Evolutionary conservation across 2,888 invertebrate genomes (phyloP), one percentile per base, ranked within the genome.

Genomic region (Trichogramma dendrolimi): DNA sequence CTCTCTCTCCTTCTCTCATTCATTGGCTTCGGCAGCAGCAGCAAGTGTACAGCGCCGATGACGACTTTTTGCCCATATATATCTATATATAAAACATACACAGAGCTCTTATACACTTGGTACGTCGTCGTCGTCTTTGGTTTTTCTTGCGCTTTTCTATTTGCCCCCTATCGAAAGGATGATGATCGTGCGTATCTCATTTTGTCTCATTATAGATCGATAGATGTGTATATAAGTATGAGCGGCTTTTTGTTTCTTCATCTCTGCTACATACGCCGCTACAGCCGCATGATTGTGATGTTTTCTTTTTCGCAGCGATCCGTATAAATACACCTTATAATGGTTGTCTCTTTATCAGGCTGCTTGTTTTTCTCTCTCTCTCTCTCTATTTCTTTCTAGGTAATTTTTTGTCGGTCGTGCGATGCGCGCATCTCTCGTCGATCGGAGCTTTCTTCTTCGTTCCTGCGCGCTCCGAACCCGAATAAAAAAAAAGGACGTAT

Each of bases 191-290:
- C 6, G 39, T 11, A 43, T 51, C 56, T 58, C 53, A 61, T 61
- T 54, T 41, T 38, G 43, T 48, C n/a, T 61, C 57, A 61, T 61
- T 58, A 58, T 54, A 57, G 44, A 57, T 53, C 57, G 57, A 57
- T 61, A 27, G 27, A 27, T 3, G 27, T 27, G 27, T 27, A 27
- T 27, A 27, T 27, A 27, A 27, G 27, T 27, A 27, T 2, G 27
- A 27, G 27, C 27, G 38, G 43, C 46, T 39, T 4, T 40, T 14
- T 53, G 54, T 54, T 58, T 54, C 46, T 55, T 40, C 40, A 27
- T 6, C 39, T 14, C 49, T 42, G 10, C 42, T 43, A 14, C 53
- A 27, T 42, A 27, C 54, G 14, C 10, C 10, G 49, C 49, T 38
- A 42, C 40, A 56, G 42, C 41, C 42, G 49, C 57, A 49, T 50